Base-by-base conservation (phyloP, 2,797 vertebrate species). In the Esox masquinongy region DNA sequence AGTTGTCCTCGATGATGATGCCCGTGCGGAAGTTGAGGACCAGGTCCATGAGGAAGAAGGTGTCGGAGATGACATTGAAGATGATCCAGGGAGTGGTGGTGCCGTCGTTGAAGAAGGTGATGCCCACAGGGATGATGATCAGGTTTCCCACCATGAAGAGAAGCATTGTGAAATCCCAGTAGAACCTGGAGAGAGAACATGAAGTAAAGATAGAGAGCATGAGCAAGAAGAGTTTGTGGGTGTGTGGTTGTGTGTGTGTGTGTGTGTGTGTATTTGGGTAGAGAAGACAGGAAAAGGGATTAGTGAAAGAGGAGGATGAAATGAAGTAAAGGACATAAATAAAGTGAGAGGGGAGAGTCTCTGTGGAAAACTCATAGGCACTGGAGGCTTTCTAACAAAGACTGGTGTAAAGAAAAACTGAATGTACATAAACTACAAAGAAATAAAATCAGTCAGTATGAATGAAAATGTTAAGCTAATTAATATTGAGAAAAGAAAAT, bases 141-240 rank as follows among this genome's bases (percentile, higher is more conserved):
- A 99, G 94, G 91, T 99, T 99, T 47, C 98, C 97, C 84, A 99
- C 97, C 98, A 99, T 99, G 89, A 99, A 98, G 56, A 99, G 93
- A 85, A 99, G 93, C 98, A 99, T 99, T 1, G 97, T 97, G 94
- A 99, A 98, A 91, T 99, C 98, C 98, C 98, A 99, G 90, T 99
- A 99, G 94, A 99, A 99, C 94, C 98, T 99, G 24, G 22, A 29
- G 69, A 26, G 22, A 4, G 22, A 43, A 47, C 36, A 8, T 39
- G 43, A 49, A 14, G 16, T 22, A 14, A 6, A 22, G 47, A 3
- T 31, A 16, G 34, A 70, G 39, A 49, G n/a, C 26, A 22, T 17
- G 16, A 4, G 12, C 9, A 24, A 53, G 22, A 34, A 29, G 22
- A 59, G 31, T n/a, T 29, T 36, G 15, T 51, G 47, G 1, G 69